Evolutionary conservation across 2,113 vertebrate species (phyloP).

Genomic region (Aldabrachelys gigantea): DNA sequence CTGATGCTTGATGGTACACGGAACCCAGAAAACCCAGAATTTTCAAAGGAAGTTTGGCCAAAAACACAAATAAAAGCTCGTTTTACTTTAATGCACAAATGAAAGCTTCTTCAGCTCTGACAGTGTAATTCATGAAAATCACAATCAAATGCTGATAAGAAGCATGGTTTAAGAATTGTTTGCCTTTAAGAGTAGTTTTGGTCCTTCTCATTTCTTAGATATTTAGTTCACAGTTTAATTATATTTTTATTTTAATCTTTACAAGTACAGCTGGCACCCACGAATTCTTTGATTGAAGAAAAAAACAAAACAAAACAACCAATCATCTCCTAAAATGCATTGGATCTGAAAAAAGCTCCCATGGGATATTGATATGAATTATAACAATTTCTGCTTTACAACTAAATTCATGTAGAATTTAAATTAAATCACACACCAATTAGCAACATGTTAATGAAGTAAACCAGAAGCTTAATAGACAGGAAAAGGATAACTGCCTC

Average conservation of each 20-base stretch:
- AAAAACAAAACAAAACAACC: not conserved
- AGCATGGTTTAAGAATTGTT: not conserved
- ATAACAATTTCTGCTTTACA: constrained; percentile 1
- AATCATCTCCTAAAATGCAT: not conserved
- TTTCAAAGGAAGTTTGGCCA: not conserved
- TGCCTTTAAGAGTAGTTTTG: not conserved
- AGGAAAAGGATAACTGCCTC: not conserved
- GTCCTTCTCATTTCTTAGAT: not conserved
- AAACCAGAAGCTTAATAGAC: constrained; percentile 53
- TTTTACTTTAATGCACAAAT: not conserved
- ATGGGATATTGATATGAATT: not conserved
- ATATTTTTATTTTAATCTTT: not conserved
- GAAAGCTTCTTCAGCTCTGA: not conserved
- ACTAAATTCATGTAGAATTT: constrained; percentile 19
- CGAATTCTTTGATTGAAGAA: not conserved
- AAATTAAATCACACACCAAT: constrained; percentile 56
- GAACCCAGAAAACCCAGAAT: constrained; percentile 17
- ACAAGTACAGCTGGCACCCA: not conserved
- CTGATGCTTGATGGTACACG: not conserved
- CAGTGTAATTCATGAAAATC: not conserved
- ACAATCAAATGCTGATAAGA: not conserved
- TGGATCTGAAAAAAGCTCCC: not conserved
- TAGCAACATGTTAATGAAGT: constrained; percentile 54
- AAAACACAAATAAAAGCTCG: not conserved
- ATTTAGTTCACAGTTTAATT: not conserved